A percentile compares a stretch with the other conserved stretches of the same genome.
phyloP scores from a whole-genome alignment of 2,888 invertebrate species.

The Aphodius granarius region DNA sequence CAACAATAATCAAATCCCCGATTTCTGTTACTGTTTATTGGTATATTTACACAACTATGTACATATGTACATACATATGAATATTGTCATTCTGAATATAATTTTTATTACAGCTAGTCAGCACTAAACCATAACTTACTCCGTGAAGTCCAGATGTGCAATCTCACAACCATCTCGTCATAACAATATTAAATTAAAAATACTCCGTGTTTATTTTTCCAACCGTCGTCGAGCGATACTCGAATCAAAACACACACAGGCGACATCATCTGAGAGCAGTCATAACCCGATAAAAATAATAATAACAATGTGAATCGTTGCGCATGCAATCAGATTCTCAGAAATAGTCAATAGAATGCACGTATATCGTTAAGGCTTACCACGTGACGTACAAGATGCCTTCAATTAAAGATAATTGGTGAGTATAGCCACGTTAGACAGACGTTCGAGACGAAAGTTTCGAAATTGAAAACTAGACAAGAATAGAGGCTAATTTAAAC shows the following conservation, averaged over 20 bases:
- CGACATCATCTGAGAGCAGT: not conserved
- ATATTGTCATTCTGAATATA: not conserved
- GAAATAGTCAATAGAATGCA: not conserved
- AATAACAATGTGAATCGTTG: not conserved
- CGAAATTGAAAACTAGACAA: not conserved
- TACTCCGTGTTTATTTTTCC: not conserved
- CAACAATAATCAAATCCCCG: not conserved
- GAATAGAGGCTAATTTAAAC: not conserved
- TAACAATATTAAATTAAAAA: not conserved
- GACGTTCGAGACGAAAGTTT: not conserved
- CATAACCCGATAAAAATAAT: not conserved
- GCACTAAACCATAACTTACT: not conserved
- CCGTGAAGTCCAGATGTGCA: not conserved
- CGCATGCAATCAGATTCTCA: not conserved
- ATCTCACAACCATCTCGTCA: not conserved
- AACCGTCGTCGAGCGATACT: not conserved
- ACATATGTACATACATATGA: not conserved
- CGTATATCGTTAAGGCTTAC: not conserved
- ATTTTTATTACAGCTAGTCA: not conserved
- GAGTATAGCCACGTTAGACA: not conserved
- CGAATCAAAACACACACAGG: not conserved
- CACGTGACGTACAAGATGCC: not conserved
- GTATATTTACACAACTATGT: not conserved
- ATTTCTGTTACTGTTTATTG: not conserved
- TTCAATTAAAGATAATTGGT: not conserved